phyloP scores from a whole-genome alignment of 2,113 vertebrate genomes.

The Tragelaphus imberbis region DNA sequence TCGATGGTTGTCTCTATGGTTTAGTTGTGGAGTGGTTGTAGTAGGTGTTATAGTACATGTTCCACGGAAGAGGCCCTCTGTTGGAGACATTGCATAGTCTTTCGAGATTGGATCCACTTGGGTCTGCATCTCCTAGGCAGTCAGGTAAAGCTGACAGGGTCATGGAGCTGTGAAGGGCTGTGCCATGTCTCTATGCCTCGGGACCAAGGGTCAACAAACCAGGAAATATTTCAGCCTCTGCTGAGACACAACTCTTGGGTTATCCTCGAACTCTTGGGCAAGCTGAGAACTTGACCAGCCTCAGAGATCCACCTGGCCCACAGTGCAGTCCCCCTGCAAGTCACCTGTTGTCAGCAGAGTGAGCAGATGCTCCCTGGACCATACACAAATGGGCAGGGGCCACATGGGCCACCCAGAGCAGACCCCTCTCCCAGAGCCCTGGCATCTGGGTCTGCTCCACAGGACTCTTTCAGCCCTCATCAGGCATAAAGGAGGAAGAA shows the following conservation, averaged over 20 bases:
- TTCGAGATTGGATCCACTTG: not conserved
- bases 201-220: not conserved
- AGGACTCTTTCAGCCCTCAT: fast-evolving
- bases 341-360: not conserved
- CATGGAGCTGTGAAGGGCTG: not conserved
- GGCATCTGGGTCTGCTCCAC: fast-evolving
- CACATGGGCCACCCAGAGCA: fast-evolving
- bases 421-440: fast-evolving
- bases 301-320: not conserved
- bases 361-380: not conserved
- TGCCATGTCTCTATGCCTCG: not conserved
- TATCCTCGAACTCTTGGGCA: not conserved
- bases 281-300: not conserved
- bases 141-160: not conserved
- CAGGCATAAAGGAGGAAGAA: not conserved
- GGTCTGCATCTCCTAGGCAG: not conserved
- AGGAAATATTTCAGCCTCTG: not conserved
- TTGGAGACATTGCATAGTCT: not conserved
- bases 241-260: not conserved
- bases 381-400: not conserved
- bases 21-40: not conserved
- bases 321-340: not conserved
- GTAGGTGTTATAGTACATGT: not conserved
- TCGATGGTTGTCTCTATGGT: not conserved
- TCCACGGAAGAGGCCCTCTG: not conserved